Conservation (phyloP, 2,888 invertebrate genomes). For the Osmoderma eremita region DNA sequence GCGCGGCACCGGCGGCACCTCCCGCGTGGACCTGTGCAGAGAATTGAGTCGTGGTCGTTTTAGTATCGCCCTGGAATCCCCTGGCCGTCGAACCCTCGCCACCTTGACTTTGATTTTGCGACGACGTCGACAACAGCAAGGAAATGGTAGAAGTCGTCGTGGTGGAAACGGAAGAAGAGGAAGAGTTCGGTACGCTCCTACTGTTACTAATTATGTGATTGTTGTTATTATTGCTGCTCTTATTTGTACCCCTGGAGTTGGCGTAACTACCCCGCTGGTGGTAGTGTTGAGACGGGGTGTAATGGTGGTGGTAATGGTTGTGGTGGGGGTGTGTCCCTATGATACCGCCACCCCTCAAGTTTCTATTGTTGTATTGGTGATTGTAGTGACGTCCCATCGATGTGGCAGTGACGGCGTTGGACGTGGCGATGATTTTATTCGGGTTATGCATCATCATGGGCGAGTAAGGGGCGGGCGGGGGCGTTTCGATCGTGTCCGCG, state of each 20-base stretch:
- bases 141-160: no score
- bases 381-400: no score
- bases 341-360: no score
- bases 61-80: no score
- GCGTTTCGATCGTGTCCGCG: slow-evolving; percentile 33
- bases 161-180: not conserved
- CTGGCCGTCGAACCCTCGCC: no score
- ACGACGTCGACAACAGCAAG: no score
- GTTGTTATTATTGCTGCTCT: slow-evolving; percentile 12
- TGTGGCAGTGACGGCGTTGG: no score
- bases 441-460: slow-evolving; percentile 42
- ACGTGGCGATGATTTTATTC: slow-evolving; percentile 43
- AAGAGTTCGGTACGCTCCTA: slow-evolving; percentile 33
- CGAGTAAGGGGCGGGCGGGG: slow-evolving; percentile 44
- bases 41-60: slow-evolving; percentile 13
- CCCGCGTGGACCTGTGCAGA: slow-evolving; percentile 46
- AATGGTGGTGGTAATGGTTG: slow-evolving; percentile 20
- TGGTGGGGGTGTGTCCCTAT: slow-evolving; percentile 3
- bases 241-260: slow-evolving; percentile 5
- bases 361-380: no score
- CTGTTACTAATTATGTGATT: slow-evolving; percentile 13
- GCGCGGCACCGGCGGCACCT: slow-evolving; percentile 16
- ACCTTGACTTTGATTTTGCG: no score
- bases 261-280: no score
- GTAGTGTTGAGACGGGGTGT: not conserved